Base-by-base conservation (phyloP, 2,888 invertebrate species). In the Seira sanloemensis region DNA sequence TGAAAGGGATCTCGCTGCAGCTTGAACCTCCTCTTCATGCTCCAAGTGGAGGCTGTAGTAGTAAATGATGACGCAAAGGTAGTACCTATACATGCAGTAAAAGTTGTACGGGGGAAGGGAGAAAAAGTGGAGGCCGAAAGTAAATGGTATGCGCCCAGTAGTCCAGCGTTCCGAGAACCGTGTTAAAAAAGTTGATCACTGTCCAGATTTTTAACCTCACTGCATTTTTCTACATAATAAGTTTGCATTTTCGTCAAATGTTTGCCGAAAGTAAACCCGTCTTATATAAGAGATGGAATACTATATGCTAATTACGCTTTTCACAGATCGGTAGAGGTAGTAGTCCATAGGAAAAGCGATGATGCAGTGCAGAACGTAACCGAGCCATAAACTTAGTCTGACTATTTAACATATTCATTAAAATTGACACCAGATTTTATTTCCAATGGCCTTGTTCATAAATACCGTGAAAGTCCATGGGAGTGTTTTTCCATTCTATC, bases 11-110 rank as follows among this genome's bases (percentile, higher is more conserved):
- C 86, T 74, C 4, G 71, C 54, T 9, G 71, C 75, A 24, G 66
- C 66, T 54, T 58, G 26, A 18, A 71, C 18, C 21, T 78, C 75
- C 18, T 46, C 18, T 1, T 82, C 82, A 0, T 82, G 71, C 37
- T 72, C 21, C 19, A 82, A 37, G 37, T 86, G 82, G n/a, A 71
- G 26, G 21, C 66, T 26, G 25, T 67, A 86, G 46, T 71, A 78
- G 67, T 78, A 73, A 16, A 82, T 54, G 2, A 86, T 79, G 24
- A 78, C 16, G 21, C 78, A 75, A 18, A 65, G 46, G 75, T 86
- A 86, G 21, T 77, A 86, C 69, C 69, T 74, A 68, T 86, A 86
- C 27, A 78, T n/a, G 5, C 82, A 50, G 58, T 86, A 86, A 0
- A 68, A 72, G 37, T 86, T 82, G 72, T 76, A 86, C 1, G 77